Base-by-base conservation (phyloP, 2,113 vertebrate species). In the Cnemophilus loriae region DNA sequence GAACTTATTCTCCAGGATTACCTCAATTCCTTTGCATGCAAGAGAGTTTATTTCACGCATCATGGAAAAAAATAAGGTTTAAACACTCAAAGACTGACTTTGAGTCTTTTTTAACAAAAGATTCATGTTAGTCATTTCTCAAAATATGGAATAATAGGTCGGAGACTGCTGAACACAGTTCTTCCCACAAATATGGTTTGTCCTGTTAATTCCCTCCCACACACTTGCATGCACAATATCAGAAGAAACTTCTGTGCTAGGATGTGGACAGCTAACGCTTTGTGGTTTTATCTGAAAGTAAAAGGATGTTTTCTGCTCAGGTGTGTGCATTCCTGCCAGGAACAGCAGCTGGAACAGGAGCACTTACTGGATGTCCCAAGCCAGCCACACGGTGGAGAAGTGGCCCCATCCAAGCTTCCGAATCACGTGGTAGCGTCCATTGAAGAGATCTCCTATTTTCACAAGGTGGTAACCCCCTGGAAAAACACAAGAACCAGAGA, bases 311-410 rank as follows among this genome's bases (percentile, higher is more conserved):
- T 81, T 55, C 69, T 33, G 47, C 83, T 65, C 33, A 39, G 3
- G 10, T 33, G 21, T 27, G 53, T 39, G 39, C 57, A 22, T 8
- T 76, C 41, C 78, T 44, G 21, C 44, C 80, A 88, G 87, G 84
- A 96, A 64, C 44, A 39, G 9, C 4, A 69, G 32, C 32, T 50
- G 57, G 22, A 85, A 44, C 14, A 83, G 13, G 37, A 90, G 12
- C 76, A 97, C 99, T 98, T 98, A 99, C 99, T 99, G 99, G 95
- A 99, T 99, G 95, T 99, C 99, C 99, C 99, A 99, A n/a, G 99
- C 99, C 84, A 99, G 96, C 99, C 99, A 99, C 90, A 99, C 99
- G 9, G 99, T 99, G 90, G 99, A 99, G 97, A 99, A 99, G 97
- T 99, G 99, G 42, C 99, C 99, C 99, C 99, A 99, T 94, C 99